Evolutionary conservation across 2,113 vertebrate genomes (phyloP).

Genomic region (Potamarius usumacintae): DNA sequence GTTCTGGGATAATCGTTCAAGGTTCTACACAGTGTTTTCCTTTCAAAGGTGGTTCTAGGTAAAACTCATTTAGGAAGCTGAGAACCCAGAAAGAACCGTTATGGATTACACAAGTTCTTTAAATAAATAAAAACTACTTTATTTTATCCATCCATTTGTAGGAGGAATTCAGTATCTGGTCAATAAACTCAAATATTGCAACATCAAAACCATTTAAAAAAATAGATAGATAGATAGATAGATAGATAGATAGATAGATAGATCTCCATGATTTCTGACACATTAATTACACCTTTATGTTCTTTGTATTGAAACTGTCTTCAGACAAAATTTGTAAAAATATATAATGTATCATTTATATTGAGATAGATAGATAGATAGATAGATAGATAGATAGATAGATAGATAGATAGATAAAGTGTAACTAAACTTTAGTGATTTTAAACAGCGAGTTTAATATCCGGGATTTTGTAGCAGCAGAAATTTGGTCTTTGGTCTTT

Average conservation of each 20-base stretch:
- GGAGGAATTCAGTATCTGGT: too few relatives aligned
- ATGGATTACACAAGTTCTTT: neutral
- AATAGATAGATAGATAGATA: too few relatives aligned
- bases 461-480: neutral
- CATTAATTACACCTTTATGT: neutral
- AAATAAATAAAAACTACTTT: too few relatives aligned
- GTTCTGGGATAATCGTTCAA: neutral
- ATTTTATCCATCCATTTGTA: neutral
- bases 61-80: neutral
- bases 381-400: too few relatives aligned
- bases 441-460: neutral
- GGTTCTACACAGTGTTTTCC: too few relatives aligned
- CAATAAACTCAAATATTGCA: neutral
- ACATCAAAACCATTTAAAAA: neutral
- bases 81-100: neutral
- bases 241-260: too few relatives aligned
- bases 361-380: too few relatives aligned
- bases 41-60: neutral
- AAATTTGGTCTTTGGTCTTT: neutral
- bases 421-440: neutral
- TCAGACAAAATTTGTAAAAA: neutral
- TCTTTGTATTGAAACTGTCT: neutral
- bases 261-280: neutral
- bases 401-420: too few relatives aligned
- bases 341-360: too few relatives aligned